Evolutionary conservation across 2,888 invertebrate species (phyloP), one percentile per base, ranked within the genome.

Genomic region (Tiliacea aurago): DNA sequence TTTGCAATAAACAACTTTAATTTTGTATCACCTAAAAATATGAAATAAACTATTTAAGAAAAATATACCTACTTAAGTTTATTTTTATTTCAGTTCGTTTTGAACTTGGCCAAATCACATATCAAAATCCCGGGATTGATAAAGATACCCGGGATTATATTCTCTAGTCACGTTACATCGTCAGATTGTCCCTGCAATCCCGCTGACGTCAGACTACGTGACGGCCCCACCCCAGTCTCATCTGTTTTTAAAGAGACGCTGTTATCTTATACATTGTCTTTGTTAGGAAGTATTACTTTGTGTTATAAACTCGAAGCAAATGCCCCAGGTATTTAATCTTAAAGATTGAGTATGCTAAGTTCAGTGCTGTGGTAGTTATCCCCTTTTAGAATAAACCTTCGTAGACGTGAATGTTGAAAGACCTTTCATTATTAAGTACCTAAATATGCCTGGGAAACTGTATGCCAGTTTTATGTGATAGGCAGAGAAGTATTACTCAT

Each of bases 161-260:
- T 37, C 37, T 37, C 6, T 37, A 33, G 70, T 63, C 79, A 77
- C 79, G 78, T 81, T 13, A 45, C 66, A 79, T 77, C 62, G 53
- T 33, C 18, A 64, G 67, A 75, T 75, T 47, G 43, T 55, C 62
- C 43, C 80, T 62, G 56, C 18, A 55, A 47, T 58, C 49, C 53
- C 18, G 84, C 75, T 70, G 66, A 69, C 75, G 69, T 45, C 28
- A 49, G 23, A 23, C 9, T 75, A 81, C 84, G 84, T 81, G 81
- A 64, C 28, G 3, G 43, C 41, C 53, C 28, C 55, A 13, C 49
- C 47, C 6, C 55, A 18, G 51, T 58, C 13, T 62, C 56, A 28
- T 66, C 66, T n/a, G 23, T 45, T 41, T 58, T 20, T 70, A 76
- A 63, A 70, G 63, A 78, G 23, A 58, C 55, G 58, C n/a, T 53